Evolutionary conservation across 2,113 vertebrate genomes (phyloP), one percentile per base, ranked within the genome.

Genomic region (Columba janthina): DNA sequence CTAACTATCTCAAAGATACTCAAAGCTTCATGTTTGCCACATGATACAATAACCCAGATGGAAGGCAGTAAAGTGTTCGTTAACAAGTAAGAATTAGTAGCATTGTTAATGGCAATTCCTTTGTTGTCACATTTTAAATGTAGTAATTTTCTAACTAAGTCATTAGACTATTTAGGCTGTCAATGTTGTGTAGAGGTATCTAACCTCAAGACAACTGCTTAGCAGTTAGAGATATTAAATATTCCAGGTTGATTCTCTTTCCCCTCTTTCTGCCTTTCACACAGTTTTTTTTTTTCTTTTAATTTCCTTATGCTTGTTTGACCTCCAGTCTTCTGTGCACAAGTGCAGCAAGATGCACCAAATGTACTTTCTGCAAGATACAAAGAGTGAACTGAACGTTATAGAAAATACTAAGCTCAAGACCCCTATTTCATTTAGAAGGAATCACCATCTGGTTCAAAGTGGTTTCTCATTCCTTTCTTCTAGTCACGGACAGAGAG

Each of bases 361-460:
- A 97, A 96, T 38, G 74, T 77, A 87, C 76, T 72, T 66, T 93
- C 82, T 83, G 71, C 89, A 85, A 86, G 79, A 96, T 65, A 94
- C 78, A 82, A 40, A 5, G 84, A 90, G 40, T 85, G 81, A 97
- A 93, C 67, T 38, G 51, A 97, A 88, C 94, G 79, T 71, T 73
- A 93, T 0, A 44, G 74, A 72, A 89, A 84, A 93, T 64, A 75
- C 57, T 88, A 69, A 92, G 72, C 67, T 74, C 42, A 58, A 70
- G 60, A 90, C 22, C 44, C 58, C 88, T 74, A 46, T 92, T 94
- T 95, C 36, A 85, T 91, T 88, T 85, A 89, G 87, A 88, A 95
- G 36, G 84, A 96, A 92, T 82, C 61, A 20, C 76, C 97, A 98
- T 97, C 97, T 97, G 97, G 93, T 88, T 61, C 76, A 89, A 93